phyloP scores from a whole-genome alignment of 1,140 invertebrate species.

The Papilio dardanus region DNA sequence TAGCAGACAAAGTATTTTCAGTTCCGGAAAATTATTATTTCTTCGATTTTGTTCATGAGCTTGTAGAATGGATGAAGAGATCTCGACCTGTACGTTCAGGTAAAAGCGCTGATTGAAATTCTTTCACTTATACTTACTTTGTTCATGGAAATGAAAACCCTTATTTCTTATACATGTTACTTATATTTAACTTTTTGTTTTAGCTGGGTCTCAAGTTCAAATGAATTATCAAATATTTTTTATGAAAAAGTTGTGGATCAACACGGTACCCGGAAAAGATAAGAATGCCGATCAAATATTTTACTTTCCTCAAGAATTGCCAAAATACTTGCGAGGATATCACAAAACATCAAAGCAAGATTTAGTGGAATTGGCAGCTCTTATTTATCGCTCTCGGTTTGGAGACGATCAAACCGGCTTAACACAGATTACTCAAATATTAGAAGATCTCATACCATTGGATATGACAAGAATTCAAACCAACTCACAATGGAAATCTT shows the following conservation, averaged over 20 bases:
- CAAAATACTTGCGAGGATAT: conserved; percentile 95
- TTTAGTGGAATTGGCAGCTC: conserved; percentile 89
- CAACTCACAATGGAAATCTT: conserved; percentile 92
- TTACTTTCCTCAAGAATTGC: conserved; percentile 97
- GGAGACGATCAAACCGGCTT: conserved; percentile 87
- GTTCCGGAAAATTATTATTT: conserved; percentile 97
- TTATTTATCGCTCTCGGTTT: conserved; percentile 91
- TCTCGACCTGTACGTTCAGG: conserved; percentile 89
- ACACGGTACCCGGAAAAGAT: conserved; percentile 94
- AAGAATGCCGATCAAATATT: conserved; percentile 96
- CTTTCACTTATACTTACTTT: too few species aligned
- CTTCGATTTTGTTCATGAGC: conserved; percentile 96
- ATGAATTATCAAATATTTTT: conserved; percentile 97
- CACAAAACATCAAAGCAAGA: conserved; percentile 92
- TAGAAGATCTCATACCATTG: conserved; percentile 90
- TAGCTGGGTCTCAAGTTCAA: conserved; percentile 84
- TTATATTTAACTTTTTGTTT: conserved; percentile 46
- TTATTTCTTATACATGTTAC: not conserved
- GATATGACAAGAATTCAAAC: conserved; percentile 90
- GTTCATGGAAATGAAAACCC: not conserved
- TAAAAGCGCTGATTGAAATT: too few species aligned
- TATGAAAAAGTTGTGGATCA: conserved; percentile 98
- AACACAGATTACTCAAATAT: conserved; percentile 84
- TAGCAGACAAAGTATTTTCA: conserved; percentile 96
- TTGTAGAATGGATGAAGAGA: conserved; percentile 93